A percentile compares a stretch with the other conserved stretches of the same genome.
Evolutionary conservation across 2,797 vertebrate genomes (phyloP).

Genomic region (Hephaestus fuliginosus): DNA sequence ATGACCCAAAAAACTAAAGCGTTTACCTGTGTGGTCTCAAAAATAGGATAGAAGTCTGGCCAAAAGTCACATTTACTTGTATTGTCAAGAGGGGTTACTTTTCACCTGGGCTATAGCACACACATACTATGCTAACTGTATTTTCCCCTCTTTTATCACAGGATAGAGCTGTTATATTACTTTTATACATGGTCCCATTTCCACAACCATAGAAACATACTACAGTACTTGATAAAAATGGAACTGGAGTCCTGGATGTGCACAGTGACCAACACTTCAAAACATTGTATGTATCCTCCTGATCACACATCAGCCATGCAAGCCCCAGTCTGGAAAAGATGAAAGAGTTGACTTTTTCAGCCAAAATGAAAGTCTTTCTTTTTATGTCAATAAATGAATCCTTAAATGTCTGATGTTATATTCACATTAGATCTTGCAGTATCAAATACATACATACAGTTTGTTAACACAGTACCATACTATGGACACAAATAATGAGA

Average conservation of each 20-base stretch:
- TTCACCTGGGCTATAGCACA: neutral
- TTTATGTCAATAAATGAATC: constrained; percentile 18
- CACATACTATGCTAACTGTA: neutral
- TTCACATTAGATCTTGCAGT: neutral
- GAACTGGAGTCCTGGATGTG: neutral
- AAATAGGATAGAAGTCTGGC: neutral
- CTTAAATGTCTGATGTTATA: constrained; percentile 16
- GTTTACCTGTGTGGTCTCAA: neutral
- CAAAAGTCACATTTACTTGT: constrained; percentile 6
- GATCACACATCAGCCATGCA: neutral
- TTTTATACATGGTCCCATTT: neutral
- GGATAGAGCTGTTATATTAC: neutral
- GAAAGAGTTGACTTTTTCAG: neutral
- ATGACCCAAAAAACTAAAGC: neutral
- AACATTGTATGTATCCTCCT: neutral
- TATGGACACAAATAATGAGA: neutral
- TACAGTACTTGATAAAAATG: neutral
- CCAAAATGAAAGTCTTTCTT: neutral
- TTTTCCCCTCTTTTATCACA: constrained; percentile 7
- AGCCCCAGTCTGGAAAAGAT: neutral
- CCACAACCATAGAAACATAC: constrained; percentile 6
- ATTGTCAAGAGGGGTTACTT: neutral
- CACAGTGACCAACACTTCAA: neutral
- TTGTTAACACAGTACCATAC: neutral
- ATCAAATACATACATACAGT: neutral